A percentile compares a stretch with the other conserved stretches of the same genome.
phyloP scores from a whole-genome alignment of 2,113 vertebrate genomes.

The human (Homo sapiens) region DNA sequence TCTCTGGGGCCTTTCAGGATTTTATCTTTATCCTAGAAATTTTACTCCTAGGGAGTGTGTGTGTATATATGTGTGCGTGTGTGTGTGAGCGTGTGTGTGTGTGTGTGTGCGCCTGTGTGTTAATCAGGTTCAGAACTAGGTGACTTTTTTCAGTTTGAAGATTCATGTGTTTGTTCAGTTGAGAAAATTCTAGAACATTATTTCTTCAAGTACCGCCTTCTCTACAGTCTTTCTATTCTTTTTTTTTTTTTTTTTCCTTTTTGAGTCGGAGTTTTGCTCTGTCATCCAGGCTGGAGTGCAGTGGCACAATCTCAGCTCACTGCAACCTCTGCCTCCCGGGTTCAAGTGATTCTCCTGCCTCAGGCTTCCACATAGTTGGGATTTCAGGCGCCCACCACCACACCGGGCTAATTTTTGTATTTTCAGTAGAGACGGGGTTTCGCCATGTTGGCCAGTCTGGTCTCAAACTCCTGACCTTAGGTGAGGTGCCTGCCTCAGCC shows the following conservation, averaged over 20 bases:
- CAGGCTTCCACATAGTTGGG: too few relatives aligned
- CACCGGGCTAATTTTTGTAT: background rate
- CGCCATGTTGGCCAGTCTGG: too few relatives aligned
- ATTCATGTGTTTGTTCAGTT: background rate
- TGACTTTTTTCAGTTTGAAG: constrained; percentile 12
- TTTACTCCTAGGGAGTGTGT: background rate
- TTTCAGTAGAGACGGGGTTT: too few relatives aligned
- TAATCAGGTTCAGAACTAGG: background rate
- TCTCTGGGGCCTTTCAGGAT: background rate
- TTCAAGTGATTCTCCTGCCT: too few relatives aligned
- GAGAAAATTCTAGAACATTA: background rate
- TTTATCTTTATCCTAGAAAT: constrained; percentile 23
- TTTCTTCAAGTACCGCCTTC: background rate
- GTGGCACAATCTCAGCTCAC: too few relatives aligned
- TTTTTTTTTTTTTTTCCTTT: too few relatives aligned
- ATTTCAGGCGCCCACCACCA: background rate
- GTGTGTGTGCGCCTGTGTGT: background rate
- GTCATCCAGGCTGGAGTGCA: too few relatives aligned
- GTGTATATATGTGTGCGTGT: background rate
- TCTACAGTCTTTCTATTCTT: background rate
- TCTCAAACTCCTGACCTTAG: too few relatives aligned
- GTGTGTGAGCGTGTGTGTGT: background rate
- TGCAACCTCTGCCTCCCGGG: too few relatives aligned
- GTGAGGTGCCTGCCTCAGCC: too few relatives aligned
- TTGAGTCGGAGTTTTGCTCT: too few relatives aligned